Evolutionary conservation across 2,888 invertebrate genomes (phyloP).

Genomic region (Leptopilina syphax): DNA sequence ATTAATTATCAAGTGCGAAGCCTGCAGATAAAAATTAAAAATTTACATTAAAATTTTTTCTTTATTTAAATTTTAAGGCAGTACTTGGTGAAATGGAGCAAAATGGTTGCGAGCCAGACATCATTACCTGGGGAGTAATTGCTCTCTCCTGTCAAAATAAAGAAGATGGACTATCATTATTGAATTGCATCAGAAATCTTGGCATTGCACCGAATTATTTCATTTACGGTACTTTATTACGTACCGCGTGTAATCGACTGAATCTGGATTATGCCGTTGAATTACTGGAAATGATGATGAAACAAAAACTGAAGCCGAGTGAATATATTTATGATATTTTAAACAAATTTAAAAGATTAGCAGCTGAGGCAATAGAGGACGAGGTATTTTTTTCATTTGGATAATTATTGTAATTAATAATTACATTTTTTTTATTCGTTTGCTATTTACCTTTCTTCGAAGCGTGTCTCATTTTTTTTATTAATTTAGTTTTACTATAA

Average conservation of each 20-base stretch:
- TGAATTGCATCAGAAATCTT: conserved; percentile 84
- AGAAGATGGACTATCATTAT: conserved; percentile 81
- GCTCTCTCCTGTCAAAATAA: conserved; percentile 86
- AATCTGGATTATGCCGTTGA: conserved; percentile 84
- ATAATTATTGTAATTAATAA: too few relatives aligned
- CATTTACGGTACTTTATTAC: conserved; percentile 86
- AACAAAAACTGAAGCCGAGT: conserved; percentile 82
- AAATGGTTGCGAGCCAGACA: conserved; percentile 81
- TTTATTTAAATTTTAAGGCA: conserved; percentile 70
- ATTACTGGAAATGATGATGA: conserved; percentile 83
- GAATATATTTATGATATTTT: conserved; percentile 80
- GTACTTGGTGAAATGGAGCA: conserved; percentile 77
- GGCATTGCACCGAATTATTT: conserved; percentile 84
- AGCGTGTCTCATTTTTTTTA: neutral
- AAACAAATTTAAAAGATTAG: conserved; percentile 77
- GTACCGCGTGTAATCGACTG: conserved; percentile 80
- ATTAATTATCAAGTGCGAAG: too few relatives aligned
- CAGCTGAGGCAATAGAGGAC: conserved; percentile 54
- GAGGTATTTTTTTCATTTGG: conserved; percentile 54
- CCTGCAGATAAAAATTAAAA: neutral
- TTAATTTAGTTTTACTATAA: neutral
- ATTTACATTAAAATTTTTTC: conserved; percentile 31
- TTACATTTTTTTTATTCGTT: too few relatives aligned
- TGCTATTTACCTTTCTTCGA: too few relatives aligned
- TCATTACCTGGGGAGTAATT: conserved; percentile 91